These are phyloP conservation scores for Cataglyphis albicans DNA, from an alignment of 2,888 invertebrate species.

Conservation along the genomic window DNA sequence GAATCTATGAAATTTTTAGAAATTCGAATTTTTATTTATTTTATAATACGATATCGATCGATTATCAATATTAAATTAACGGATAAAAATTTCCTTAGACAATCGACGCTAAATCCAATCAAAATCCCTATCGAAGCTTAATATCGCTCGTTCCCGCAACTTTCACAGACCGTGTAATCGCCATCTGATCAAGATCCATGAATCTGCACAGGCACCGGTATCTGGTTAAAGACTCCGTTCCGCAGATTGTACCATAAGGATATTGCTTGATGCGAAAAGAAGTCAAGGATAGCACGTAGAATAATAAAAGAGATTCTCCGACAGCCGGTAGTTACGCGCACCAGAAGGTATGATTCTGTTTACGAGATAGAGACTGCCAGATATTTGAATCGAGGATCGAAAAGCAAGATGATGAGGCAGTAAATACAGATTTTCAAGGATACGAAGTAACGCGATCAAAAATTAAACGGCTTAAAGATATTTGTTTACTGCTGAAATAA, in stretches of 20 bases:
- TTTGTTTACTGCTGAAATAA: conserved; percentile 1
- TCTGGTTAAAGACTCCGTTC: conserved; percentile 54
- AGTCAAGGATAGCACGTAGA: conserved; percentile 51
- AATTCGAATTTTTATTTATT: not conserved
- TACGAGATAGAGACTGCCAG: conserved; percentile 22
- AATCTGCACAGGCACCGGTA: conserved; percentile 59
- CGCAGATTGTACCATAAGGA: conserved; percentile 67
- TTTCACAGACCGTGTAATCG: conserved; percentile 53
- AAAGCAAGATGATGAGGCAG: not conserved
- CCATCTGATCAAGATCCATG: conserved; percentile 57
- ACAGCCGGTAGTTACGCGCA: conserved; percentile 58
- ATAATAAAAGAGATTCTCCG: conserved; percentile 47
- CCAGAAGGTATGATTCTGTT: conserved; percentile 45
- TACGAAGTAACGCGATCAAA: not conserved
- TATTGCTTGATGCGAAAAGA: conserved; percentile 39
- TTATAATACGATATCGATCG: not conserved
- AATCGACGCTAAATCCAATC: conserved; percentile 43
- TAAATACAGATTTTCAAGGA: not conserved
- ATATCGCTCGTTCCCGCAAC: conserved; percentile 51
- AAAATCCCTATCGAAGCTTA: conserved; percentile 52
- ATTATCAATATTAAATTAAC: not conserved
- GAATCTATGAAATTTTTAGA: not conserved
- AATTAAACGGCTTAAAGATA: not conserved
- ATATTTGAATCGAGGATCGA: conserved; percentile 23
- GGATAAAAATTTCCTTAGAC: not conserved